Conservation (phyloP, 1,140 invertebrate species). For the Arion vulgaris region DNA sequence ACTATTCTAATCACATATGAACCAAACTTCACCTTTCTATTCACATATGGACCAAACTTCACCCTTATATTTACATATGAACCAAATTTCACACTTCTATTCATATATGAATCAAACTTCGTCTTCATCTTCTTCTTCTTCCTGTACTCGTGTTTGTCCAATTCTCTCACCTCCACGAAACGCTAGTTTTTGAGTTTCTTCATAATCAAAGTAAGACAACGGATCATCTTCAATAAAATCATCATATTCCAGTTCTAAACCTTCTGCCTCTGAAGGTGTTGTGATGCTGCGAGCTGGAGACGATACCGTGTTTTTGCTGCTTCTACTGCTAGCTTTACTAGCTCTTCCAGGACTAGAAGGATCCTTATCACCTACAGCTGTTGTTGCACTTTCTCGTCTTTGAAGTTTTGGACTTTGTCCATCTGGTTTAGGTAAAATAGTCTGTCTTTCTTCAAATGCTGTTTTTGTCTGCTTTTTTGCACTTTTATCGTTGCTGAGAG, state of each 20-base stretch:
- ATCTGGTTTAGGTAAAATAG: conserved; percentile 61
- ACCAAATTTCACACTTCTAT: no score
- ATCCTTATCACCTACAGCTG: conserved; percentile 45
- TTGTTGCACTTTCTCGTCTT: conserved; percentile 31
- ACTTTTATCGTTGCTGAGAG: conserved; percentile 10
- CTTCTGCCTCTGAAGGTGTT: conserved; percentile 57
- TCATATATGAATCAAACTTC: background rate
- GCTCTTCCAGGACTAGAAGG: conserved; percentile 48
- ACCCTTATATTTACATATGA: no score
- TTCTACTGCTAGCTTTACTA: conserved; percentile 51
- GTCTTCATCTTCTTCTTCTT: conserved; percentile 37
- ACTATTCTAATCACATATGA: no score
- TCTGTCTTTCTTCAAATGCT: conserved; percentile 55
- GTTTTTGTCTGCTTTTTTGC: conserved; percentile 22
- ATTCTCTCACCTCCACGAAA: conserved; percentile 65
- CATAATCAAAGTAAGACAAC: conserved; percentile 66
- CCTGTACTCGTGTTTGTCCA: conserved; percentile 41
- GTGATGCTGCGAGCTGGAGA: conserved; percentile 62
- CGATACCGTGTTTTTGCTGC: conserved; percentile 58
- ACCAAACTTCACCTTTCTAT: no score
- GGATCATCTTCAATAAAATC: conserved; percentile 69
- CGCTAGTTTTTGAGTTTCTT: conserved; percentile 59
- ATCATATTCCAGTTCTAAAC: conserved; percentile 68
- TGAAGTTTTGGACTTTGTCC: conserved; percentile 66
- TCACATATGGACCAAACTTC: no score